Conservation (phyloP, 1,140 invertebrate species). For the Dendroctonus valens region DNA sequence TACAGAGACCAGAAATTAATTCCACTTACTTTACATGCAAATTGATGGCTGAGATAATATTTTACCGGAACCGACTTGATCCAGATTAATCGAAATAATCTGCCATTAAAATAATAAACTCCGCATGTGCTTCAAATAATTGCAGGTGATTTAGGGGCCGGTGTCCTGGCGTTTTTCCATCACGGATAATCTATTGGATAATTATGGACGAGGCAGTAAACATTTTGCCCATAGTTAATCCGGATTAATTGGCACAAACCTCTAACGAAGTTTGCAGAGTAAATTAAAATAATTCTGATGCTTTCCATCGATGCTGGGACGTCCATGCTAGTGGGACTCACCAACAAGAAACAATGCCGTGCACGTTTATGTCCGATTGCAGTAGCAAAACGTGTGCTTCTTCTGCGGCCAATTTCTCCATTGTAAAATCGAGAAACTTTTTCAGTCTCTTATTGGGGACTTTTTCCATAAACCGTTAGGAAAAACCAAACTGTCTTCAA, state of each 20-base stretch:
- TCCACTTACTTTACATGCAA: constrained; percentile 25
- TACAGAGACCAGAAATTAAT: constrained; percentile 13
- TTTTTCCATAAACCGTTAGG: too few relatives aligned
- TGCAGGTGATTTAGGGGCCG: constrained; percentile 11
- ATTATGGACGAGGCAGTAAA: background rate
- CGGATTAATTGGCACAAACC: constrained; percentile 1
- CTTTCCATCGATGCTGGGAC: too few relatives aligned
- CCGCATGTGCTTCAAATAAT: constrained; percentile 9
- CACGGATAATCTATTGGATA: background rate
- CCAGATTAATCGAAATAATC: constrained; percentile 29
- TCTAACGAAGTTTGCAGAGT: too few relatives aligned
- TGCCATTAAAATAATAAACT: constrained; percentile 22
- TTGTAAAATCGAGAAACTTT: too few relatives aligned
- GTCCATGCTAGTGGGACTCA: too few relatives aligned
- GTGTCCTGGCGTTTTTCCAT: background rate
- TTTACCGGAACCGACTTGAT: constrained; percentile 20
- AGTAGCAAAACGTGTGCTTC: too few relatives aligned
- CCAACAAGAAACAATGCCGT: too few relatives aligned
- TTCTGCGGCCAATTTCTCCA: too few relatives aligned
- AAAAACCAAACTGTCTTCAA: too few relatives aligned
- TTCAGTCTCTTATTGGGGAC: too few relatives aligned
- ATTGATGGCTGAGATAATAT: constrained; percentile 27
- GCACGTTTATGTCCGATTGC: too few relatives aligned
- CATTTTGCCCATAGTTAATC: constrained; percentile 2
- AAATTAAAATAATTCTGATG: too few relatives aligned